Evolutionary conservation across 2,888 invertebrate genomes (phyloP), one percentile per base, ranked within the genome.

Genomic region (Agriopis leucophaearia): DNA sequence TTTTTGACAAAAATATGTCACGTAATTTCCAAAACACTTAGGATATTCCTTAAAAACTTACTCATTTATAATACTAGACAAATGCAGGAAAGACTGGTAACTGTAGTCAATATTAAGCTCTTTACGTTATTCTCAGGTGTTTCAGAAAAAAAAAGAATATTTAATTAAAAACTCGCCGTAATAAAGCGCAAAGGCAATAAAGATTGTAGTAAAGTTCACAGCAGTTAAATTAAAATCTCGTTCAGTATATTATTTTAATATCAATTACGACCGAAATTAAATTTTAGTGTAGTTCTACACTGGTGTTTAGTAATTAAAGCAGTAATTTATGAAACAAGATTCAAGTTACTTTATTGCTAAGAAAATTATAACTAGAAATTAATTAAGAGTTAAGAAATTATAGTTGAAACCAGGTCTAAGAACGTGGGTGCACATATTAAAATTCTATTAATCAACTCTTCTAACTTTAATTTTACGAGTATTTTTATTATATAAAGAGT

Each of bases 161-260:
- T 48, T 55, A 42, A 44, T 51, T 40, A 27, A 44, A 52, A 55
- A 54, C 16, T 38, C n/a, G 16, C 10, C 9, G 40, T 44, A 55
- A 44, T 27, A 42, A 55, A 42, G n/a, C n/a, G 18, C 42, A 58
- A 16, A 45, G 3, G 58, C 48, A 13, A 48, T 58, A 48, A 58
- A 58, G 3, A 47, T 16, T 27, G 47, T 48, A 58, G 36, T 38
- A 36, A 38, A 58, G 9, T 18, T 18, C 15, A 12, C 13, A 18
- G 36, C 16, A 8, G 58, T n/a, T 48, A 38, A 48, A 58, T 48
- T 58, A 48, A 58, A 56, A 47, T 16, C 45, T 35, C 47, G 8
- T 48, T 48, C 13, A 12, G 36, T 58, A 38, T 47, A 45, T 18
- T 55, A 55, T 55, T 55, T 18, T 27, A 42, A 55, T 55, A 55